phyloP scores from a whole-genome alignment of 2,113 vertebrate species.

The Corythornis cristatus region DNA sequence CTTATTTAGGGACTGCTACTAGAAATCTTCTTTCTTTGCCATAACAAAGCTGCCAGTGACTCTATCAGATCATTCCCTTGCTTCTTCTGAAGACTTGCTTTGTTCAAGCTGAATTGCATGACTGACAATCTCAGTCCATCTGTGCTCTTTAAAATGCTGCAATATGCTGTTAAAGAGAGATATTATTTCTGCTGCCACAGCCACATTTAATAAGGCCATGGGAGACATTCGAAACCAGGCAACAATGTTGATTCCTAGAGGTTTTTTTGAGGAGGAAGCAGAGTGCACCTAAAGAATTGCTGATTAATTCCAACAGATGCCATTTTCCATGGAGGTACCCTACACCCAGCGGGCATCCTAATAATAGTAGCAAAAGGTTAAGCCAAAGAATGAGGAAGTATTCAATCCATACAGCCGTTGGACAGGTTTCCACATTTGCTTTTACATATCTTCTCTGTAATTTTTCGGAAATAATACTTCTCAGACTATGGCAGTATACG shows the following conservation, averaged over 20 bases:
- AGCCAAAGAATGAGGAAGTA: not conserved
- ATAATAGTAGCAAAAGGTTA: not conserved
- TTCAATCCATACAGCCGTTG: not conserved
- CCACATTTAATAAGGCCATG: not conserved
- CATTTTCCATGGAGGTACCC: not conserved
- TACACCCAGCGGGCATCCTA: not conserved
- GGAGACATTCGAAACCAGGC: not conserved
- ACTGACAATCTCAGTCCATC: not conserved
- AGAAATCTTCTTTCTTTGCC: not conserved
- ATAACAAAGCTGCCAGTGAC: not conserved
- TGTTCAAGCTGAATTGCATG: not conserved
- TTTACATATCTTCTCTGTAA: not conserved
- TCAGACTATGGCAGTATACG: rapidly evolving
- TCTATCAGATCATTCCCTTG: not conserved
- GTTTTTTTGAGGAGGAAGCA: not conserved
- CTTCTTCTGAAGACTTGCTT: not conserved
- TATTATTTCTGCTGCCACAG: not conserved
- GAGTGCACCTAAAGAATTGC: not conserved
- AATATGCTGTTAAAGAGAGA: not conserved
- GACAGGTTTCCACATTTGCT: not conserved
- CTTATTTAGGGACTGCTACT: not conserved
- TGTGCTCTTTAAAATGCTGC: not conserved
- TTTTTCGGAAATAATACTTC: not conserved
- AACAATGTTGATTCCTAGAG: not conserved
- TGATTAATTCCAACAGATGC: conserved; percentile 3